Percentiles rank a stretch among this genome's conserved stretches.
phyloP scores from a whole-genome alignment of 2,797 vertebrate species.

The Simalia tracyae region DNA sequence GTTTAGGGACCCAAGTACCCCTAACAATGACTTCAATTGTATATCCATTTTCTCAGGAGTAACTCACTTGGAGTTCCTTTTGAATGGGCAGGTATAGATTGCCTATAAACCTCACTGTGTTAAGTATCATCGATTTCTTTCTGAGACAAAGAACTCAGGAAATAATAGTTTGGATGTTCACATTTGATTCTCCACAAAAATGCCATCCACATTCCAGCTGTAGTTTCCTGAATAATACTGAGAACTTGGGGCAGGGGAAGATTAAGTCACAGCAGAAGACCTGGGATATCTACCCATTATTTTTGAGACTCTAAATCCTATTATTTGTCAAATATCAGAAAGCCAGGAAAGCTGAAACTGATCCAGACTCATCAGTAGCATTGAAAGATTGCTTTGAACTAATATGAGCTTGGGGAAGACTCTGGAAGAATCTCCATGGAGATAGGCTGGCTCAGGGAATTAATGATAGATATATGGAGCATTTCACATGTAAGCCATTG shows the following conservation, averaged over 20 bases:
- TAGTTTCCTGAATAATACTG: neutral
- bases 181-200: neutral
- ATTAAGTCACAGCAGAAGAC: neutral
- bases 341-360: constrained; percentile 8
- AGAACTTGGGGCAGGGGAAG: neutral
- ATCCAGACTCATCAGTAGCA: neutral
- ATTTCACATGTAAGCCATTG: neutral
- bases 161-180: neutral
- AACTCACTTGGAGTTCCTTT: neutral
- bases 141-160: constrained; percentile 8
- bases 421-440: neutral
- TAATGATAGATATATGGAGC: constrained; percentile 8
- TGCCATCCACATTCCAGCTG: neutral
- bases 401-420: constrained; percentile 8
- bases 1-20: neutral
- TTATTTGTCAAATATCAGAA: constrained; percentile 7
- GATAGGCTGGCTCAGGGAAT: neutral
- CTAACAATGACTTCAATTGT: neutral
- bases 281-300: neutral
- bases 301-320: constrained; percentile 8
- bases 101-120: neutral
- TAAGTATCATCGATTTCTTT: neutral
- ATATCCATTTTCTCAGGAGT: neutral
- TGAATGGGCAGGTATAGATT: neutral
- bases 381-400: constrained; percentile 13